phyloP scores from a whole-genome alignment of 2,797 vertebrate genomes.

The Spheniscus humboldti region DNA sequence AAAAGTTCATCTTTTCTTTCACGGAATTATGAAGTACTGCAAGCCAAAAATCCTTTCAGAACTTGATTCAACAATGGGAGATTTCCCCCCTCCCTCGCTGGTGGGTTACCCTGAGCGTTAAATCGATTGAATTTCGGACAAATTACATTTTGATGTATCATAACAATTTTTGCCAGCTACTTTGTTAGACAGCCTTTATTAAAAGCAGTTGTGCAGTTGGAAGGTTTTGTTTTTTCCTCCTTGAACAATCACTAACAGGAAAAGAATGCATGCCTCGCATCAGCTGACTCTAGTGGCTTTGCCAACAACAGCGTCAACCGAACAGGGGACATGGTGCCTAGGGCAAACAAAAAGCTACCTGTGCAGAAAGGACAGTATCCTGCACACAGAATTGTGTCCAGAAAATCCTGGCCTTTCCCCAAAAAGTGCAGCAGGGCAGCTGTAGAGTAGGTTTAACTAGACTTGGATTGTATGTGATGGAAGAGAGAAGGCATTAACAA shows the following conservation, averaged over 20 bases:
- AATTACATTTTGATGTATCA: not conserved
- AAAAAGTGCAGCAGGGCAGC: not conserved
- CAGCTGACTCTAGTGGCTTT: not conserved
- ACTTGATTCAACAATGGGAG: accelerated
- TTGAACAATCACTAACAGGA: not conserved
- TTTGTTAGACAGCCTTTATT: not conserved
- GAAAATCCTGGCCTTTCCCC: not conserved
- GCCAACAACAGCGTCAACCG: not conserved
- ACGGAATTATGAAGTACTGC: not conserved
- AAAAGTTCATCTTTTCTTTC: not conserved
- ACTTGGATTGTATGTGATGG: not conserved
- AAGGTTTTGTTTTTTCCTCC: constrained; percentile 9
- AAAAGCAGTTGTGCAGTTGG: not conserved
- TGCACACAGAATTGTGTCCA: not conserved
- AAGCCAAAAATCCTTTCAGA: not conserved
- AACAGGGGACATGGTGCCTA: not conserved
- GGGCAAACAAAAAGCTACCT: constrained; percentile 7
- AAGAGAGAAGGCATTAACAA: not conserved
- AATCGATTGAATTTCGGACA: not conserved
- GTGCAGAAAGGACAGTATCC: not conserved
- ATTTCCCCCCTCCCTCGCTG: accelerated
- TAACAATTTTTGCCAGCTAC: not conserved
- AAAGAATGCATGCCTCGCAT: not conserved
- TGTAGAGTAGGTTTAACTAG: not conserved
- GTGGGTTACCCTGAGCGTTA: not conserved